phyloP scores from a whole-genome alignment of 2,888 invertebrate genomes.

The Sceliomorpha sp. region DNA sequence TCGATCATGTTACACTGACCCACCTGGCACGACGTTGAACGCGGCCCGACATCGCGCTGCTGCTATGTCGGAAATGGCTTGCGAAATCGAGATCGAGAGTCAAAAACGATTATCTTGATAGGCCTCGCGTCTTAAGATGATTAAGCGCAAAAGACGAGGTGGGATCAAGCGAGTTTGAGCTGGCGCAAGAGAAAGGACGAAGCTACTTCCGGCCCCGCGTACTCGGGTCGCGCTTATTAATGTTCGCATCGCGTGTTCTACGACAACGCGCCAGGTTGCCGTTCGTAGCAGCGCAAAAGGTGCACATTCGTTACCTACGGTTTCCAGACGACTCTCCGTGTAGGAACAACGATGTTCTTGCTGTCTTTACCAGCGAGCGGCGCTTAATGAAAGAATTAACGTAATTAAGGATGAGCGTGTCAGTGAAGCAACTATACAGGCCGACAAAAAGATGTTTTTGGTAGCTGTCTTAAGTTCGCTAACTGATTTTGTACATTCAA shows the following conservation, averaged over 20 bases:
- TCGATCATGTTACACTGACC: conserved; percentile 54
- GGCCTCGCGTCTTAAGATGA: conserved; percentile 26
- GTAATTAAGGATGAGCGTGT: too few species aligned
- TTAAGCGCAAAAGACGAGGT: conserved; percentile 29
- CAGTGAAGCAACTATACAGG: too few species aligned
- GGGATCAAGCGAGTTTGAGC: conserved; percentile 17
- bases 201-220: conserved; percentile 20
- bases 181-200: conserved; percentile 13
- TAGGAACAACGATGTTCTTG: conserved; percentile 35
- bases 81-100: conserved; percentile 48
- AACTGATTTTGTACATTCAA: too few species aligned
- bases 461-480: too few species aligned
- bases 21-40: conserved; percentile 30
- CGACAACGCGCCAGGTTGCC: conserved; percentile 25
- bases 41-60: background rate
- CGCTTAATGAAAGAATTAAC: too few species aligned
- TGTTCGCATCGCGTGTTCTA: conserved; percentile 45
- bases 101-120: conserved; percentile 48
- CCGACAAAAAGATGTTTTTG: too few species aligned
- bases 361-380: too few species aligned
- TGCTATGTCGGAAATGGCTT: conserved; percentile 29
- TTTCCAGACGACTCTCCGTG: conserved; percentile 34
- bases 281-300: conserved; percentile 3
- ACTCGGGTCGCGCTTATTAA: conserved; percentile 41
- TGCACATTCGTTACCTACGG: conserved; percentile 43